Base-by-base conservation (phyloP, 1,140 invertebrate species). In the Drosophila obscura region DNA sequence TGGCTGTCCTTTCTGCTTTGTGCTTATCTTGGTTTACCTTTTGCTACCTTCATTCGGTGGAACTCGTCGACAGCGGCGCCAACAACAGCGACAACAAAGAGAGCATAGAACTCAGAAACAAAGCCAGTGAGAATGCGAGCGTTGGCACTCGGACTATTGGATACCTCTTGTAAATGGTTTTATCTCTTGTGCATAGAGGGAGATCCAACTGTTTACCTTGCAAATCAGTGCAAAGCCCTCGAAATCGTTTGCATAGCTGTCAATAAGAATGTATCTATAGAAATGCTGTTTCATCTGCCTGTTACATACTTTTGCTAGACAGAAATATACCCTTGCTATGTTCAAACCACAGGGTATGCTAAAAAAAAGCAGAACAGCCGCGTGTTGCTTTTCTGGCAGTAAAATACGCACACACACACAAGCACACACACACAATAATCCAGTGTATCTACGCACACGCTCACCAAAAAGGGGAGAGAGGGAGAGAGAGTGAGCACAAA, bases 341-440 rank as follows among this genome's bases (percentile, higher is more conserved):
- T 13, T 0, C 35, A 39, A 28, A 13, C 9, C 13, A 39, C 35
- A 39, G 35, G 35, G 35, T 39, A 39, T 39, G 4, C 11, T 26
- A 66, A 39, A 69, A 68, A 67, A n/a, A 39, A 26, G 15, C 58
- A 50, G 24, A 26, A 52, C 13, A 73, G 31, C 58, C 73, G 77
- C 64, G 81, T 81, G 73, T 87, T 85, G 78, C 66, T 80, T 85
- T 77, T 62, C 62, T 65, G 83, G 75, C 73, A 89, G 83, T 88
- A 71, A 83, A 83, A 79, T 71, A 60, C 31, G 11, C 31, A 39
- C 62, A 67, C 66, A 85, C n/a, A n/a, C n/a, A n/a, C n/a, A n/a
- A n/a, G n/a, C n/a, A 75, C 76, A 76, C 22, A 24, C 35, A 39
- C 62, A 67, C 66, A 85, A 76, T 77, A 77, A 77, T 69, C 69